A percentile compares a stretch with the other conserved stretches of the same genome.
Evolutionary conservation across 2,888 invertebrate species (phyloP).

Genomic region (Endotricha flammealis): DNA sequence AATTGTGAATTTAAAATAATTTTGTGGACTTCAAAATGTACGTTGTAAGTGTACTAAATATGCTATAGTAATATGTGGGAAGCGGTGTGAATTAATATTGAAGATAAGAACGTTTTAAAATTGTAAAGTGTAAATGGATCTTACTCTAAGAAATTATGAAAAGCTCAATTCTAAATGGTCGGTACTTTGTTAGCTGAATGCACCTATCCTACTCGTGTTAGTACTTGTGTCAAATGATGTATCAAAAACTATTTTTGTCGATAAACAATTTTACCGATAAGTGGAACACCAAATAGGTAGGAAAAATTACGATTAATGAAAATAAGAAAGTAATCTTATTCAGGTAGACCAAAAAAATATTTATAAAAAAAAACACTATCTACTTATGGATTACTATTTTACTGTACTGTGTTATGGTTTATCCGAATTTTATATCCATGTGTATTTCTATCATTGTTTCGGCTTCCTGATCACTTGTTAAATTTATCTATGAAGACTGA

Average conservation of each 20-base stretch:
- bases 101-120: slow-evolving; percentile 3
- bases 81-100: slow-evolving; percentile 4
- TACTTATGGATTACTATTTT: not conserved
- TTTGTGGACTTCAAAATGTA: not conserved
- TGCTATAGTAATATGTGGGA: not conserved
- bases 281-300: slow-evolving; percentile 32
- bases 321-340: slow-evolving; percentile 6
- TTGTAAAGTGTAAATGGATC: slow-evolving; percentile 21
- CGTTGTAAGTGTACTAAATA: not conserved
- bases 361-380: not conserved
- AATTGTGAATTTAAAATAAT: slow-evolving; percentile 2
- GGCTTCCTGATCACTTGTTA: slow-evolving; percentile 3
- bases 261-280: slow-evolving; percentile 20
- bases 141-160: slow-evolving; percentile 31
- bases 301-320: slow-evolving; percentile 21
- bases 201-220: slow-evolving; percentile 13
- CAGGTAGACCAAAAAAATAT: slow-evolving; percentile 1
- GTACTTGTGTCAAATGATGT: slow-evolving; percentile 11
- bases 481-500: slow-evolving; percentile 25
- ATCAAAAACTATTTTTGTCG: slow-evolving; percentile 40
- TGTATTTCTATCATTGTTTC: not conserved
- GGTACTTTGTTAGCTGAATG: slow-evolving; percentile 15
- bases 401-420: not conserved
- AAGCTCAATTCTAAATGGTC: slow-evolving; percentile 58
- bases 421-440: not conserved